Base-by-base conservation (phyloP, 2,888 invertebrate genomes). In the Rhagophthalmus giganteus region DNA sequence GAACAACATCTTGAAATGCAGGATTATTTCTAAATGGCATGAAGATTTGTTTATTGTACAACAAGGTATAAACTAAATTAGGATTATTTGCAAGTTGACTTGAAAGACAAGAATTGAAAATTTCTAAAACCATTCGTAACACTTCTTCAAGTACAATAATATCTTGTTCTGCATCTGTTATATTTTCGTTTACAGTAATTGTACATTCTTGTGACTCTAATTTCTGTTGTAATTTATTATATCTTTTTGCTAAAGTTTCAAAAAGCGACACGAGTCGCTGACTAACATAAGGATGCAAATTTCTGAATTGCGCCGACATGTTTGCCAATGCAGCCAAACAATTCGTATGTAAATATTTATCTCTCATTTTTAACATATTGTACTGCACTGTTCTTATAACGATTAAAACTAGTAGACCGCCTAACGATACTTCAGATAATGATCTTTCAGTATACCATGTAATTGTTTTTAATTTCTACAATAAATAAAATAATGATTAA, bases 301-400 rank as follows among this genome's bases (percentile, higher is more conserved):
- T 85, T 64, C 91, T 83, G 73, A 98, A 98, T 69, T 89, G 88
- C 59, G 86, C 87, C 25, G 97, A 97, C 98, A 99, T 98, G 67
- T 99, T 99, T 9, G 99, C 98, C 61, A 99, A 80, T 3, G 98
- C 97, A 1, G 99, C 99, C 57, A 99, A 79, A 71, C 98, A 98
- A 76, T 99, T 99, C 2, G 97, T 98, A 73, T 99, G 99, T 10
- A 99, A 80, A 74, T 99, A 99, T 74, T 96, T 95, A 72, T 97
- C 97, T 59, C 95, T 81, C 80, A 94, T 95, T 70, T 95, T 87
- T 54, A 95, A 82, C 86, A 98, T 95, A 71, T 99, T 99, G 78
- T 92, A 95, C 71, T 99, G 98, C 64, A 99, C 88, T 3, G 97
- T 97, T 52, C 98, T 80, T 15, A 96, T 88, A n/a, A 99, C 89